These are phyloP conservation scores for Oreochromis spilurus DNA, from an alignment of 2,113 vertebrate species.

Conservation along the genomic window DNA sequence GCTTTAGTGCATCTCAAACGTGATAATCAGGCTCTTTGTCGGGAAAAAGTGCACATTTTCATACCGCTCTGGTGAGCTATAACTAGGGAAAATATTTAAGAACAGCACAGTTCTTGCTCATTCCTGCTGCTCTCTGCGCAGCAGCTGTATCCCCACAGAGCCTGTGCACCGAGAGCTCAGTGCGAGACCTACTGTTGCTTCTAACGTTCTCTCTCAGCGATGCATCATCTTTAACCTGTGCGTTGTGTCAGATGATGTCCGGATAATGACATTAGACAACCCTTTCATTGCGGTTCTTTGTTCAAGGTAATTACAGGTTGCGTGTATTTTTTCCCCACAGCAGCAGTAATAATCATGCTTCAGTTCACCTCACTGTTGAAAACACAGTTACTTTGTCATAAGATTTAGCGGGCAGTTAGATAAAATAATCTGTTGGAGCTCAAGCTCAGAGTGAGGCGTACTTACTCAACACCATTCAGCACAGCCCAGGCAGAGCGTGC, in stretches of 20 bases:
- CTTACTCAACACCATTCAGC: neutral
- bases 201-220: neutral
- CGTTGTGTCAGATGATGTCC: neutral
- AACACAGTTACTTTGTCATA: neutral
- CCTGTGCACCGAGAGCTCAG: neutral
- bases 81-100: no score
- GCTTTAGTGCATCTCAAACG: neutral
- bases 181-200: neutral
- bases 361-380: neutral
- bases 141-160: neutral
- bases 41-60: neutral
- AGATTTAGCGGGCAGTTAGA: neutral
- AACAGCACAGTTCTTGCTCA: rapidly evolving
- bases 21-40: neutral
- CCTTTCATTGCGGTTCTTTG: neutral
- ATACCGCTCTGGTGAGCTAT: neutral
- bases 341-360: neutral
- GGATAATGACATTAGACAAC: neutral
- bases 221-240: neutral
- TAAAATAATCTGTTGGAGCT: neutral
- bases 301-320: neutral
- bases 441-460: neutral
- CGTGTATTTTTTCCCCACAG: neutral
- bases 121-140: neutral
- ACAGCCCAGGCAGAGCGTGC: neutral